phyloP scores from a whole-genome alignment of 2,888 invertebrate species.

The Anagyrus pseudococci region DNA sequence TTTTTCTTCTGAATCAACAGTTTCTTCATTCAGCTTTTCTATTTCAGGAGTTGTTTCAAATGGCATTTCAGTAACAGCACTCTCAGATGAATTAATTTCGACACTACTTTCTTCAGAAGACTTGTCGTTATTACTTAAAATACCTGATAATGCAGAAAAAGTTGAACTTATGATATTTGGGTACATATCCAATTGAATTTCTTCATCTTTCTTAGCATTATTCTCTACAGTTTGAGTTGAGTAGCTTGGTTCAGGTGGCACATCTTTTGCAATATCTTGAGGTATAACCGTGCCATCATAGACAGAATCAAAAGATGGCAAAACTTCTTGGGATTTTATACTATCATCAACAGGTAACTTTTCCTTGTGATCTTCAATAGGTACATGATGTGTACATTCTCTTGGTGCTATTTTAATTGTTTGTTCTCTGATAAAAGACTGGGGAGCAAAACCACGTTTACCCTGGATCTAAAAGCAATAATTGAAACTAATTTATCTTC shows the following conservation, averaged over 20 bases:
- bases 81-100: slow-evolving; percentile 18
- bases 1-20: slow-evolving; percentile 19
- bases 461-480: slow-evolving; percentile 65
- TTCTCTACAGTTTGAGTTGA: slow-evolving; percentile 23
- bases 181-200: slow-evolving; percentile 26
- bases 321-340: slow-evolving; percentile 24
- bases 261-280: slow-evolving; percentile 13
- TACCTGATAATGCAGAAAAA: slow-evolving; percentile 24
- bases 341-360: slow-evolving; percentile 4
- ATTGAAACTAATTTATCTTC: neutral
- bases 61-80: slow-evolving; percentile 8
- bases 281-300: slow-evolving; percentile 36
- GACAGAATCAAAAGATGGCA: slow-evolving; percentile 30
- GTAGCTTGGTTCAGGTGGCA: slow-evolving; percentile 18
- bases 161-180: slow-evolving; percentile 31
- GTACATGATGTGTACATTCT: neutral
- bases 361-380: neutral
- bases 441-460: slow-evolving; percentile 72
- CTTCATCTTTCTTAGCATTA: slow-evolving; percentile 14
- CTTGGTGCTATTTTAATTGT: slow-evolving; percentile 51
- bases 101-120: slow-evolving; percentile 6
- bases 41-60: slow-evolving; percentile 23
- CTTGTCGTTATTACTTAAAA: slow-evolving; percentile 6
- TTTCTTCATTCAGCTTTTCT: slow-evolving; percentile 31
- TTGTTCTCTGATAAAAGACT: slow-evolving; percentile 67